Conservation (phyloP, 2,888 invertebrate species). For the Fragum fragum region DNA sequence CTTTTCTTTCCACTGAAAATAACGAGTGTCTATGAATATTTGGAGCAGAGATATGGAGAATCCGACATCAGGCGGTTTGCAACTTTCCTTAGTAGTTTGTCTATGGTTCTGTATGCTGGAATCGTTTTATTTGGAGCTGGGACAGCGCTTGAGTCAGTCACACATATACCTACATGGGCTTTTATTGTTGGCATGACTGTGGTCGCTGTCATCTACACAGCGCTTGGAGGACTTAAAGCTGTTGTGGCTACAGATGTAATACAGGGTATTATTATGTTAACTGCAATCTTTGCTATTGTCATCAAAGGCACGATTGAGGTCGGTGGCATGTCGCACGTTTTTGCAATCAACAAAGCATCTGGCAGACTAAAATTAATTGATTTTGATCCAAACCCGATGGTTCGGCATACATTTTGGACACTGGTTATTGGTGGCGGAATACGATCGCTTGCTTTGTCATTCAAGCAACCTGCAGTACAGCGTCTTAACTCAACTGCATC, state of each 20-base stretch:
- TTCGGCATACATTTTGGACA: constrained; percentile 58
- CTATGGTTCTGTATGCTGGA: constrained; percentile 46
- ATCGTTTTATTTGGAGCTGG: constrained; percentile 53
- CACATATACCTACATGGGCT: constrained; percentile 34
- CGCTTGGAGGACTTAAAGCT: constrained; percentile 55
- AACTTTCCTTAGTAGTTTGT: constrained; percentile 29
- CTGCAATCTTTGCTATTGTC: constrained; percentile 44
- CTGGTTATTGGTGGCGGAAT: constrained; percentile 35
- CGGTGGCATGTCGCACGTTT: constrained; percentile 42
- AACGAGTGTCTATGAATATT: constrained; percentile 55
- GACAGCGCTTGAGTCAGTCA: constrained; percentile 49
- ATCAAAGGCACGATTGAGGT: constrained; percentile 48
- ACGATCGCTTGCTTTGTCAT: constrained; percentile 22
- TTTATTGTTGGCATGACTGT: constrained; percentile 31
- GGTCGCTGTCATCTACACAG: constrained; percentile 50
- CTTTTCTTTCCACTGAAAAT: constrained; percentile 54
- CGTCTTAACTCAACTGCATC: constrained; percentile 52
- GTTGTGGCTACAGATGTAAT: constrained; percentile 53
- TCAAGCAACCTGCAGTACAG: constrained; percentile 41
- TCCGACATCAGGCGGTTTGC: constrained; percentile 37
- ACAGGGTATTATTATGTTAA: constrained; percentile 52
- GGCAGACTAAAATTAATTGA: constrained; percentile 47
- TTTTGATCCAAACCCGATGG: constrained; percentile 46
- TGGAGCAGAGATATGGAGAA: constrained; percentile 41
- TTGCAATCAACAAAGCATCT: constrained; percentile 43